These are phyloP conservation scores for Mesorhabditis belari DNA, from an alignment of 2,888 invertebrate genomes.

Conservation along the genomic window DNA sequence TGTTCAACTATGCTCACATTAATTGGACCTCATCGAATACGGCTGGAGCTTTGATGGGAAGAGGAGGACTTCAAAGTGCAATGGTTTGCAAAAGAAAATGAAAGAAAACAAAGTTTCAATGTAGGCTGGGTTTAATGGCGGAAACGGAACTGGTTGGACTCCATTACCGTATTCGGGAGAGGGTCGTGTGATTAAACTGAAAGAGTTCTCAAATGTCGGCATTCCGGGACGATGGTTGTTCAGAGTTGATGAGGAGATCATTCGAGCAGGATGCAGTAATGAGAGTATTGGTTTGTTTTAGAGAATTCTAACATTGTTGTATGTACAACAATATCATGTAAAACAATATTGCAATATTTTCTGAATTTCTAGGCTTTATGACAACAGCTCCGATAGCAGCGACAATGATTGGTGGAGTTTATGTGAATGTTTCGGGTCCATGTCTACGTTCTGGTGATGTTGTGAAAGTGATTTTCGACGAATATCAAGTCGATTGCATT, in stretches of 20 bases:
- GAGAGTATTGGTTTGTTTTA: conserved; percentile 15
- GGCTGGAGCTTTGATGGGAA: conserved; percentile 62
- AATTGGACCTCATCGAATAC: conserved; percentile 86
- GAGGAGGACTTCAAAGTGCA: conserved; percentile 38
- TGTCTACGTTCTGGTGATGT: conserved; percentile 73
- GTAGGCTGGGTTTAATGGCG: conserved; percentile 88
- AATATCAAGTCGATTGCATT: conserved; percentile 24
- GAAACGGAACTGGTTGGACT: conserved; percentile 69
- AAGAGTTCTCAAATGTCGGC: conserved; percentile 8
- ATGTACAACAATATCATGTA: background rate
- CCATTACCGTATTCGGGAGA: conserved; percentile 13
- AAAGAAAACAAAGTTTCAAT: background rate
- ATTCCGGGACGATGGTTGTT: conserved; percentile 76
- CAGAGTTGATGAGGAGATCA: conserved; percentile 82
- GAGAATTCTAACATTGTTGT: too few relatives aligned
- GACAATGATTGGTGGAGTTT: conserved; percentile 82
- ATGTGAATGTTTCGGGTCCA: conserved; percentile 89
- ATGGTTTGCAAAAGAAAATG: conserved; percentile 21
- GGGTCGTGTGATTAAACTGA: conserved; percentile 4
- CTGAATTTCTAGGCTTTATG: background rate
- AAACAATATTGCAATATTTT: background rate
- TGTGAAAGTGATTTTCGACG: conserved; percentile 59
- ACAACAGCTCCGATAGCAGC: background rate
- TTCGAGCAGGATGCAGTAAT: conserved; percentile 73
- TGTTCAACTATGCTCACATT: conserved; percentile 83